Conservation (phyloP, 1,140 invertebrate genomes). For the Meloidogyne hapla region DNA sequence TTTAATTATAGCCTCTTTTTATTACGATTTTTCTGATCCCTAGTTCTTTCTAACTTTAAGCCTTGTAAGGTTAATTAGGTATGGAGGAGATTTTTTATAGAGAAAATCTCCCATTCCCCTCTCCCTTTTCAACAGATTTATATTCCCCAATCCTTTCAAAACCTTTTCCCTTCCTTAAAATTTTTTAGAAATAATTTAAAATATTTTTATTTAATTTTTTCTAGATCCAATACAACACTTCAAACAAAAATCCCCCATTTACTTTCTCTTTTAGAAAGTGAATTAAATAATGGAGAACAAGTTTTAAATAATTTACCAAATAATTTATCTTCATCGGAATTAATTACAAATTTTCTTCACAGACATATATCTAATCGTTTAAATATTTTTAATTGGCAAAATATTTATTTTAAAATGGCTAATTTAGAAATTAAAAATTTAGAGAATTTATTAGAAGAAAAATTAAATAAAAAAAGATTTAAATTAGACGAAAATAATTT, state of each 20-base stretch:
- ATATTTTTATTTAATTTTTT: background rate
- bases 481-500: constrained; percentile 13
- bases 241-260: background rate
- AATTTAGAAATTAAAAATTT: background rate
- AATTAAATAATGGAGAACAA: background rate
- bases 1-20: too few relatives aligned
- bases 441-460: background rate
- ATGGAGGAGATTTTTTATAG: too few relatives aligned
- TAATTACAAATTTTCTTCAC: constrained; percentile 19
- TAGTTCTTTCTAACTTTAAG: too few relatives aligned
- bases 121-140: too few relatives aligned
- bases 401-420: background rate
- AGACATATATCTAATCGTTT: constrained; percentile 13
- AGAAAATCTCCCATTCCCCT: too few relatives aligned
- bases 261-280: constrained; percentile 18
- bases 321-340: constrained; percentile 8
- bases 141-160: too few relatives aligned
- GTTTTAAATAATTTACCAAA: constrained; percentile 16
- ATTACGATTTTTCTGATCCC: too few relatives aligned
- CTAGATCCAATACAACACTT: constrained; percentile 7
- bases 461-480: background rate
- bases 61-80: too few relatives aligned
- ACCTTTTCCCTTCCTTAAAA: too few relatives aligned
- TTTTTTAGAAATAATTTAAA: background rate
- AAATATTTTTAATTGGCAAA: constrained; percentile 6